Conservation (phyloP, 2,797 vertebrate genomes). For the Pteropus rufus region DNA sequence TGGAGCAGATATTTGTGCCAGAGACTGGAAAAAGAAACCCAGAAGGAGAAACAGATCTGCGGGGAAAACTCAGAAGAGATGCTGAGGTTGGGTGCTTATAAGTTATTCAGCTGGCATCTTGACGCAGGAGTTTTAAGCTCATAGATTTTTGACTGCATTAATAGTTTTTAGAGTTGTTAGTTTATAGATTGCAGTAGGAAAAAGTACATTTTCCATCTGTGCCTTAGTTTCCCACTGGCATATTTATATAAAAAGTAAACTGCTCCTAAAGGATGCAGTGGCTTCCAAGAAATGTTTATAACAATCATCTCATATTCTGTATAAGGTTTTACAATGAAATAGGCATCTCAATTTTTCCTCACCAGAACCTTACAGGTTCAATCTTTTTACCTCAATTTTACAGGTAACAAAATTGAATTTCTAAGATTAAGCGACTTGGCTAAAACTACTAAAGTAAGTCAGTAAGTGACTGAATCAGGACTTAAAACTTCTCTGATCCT, state of each 20-base stretch:
- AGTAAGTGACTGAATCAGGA: neutral
- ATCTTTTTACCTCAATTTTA: neutral
- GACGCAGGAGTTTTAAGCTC: neutral
- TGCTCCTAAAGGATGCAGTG: neutral
- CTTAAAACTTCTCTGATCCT: neutral
- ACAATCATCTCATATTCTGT: neutral
- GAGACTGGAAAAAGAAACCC: neutral
- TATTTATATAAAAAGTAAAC: constrained; percentile 21
- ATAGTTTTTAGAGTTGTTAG: neutral
- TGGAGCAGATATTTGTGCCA: neutral
- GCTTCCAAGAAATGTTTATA: neutral
- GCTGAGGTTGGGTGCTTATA: neutral
- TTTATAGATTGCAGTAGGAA: neutral
- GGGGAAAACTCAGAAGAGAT: neutral
- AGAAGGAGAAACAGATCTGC: neutral
- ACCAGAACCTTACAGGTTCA: neutral
- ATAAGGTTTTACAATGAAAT: neutral
- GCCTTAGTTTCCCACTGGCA: constrained; percentile 53
- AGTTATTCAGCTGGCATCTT: neutral
- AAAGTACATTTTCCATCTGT: constrained; percentile 50
- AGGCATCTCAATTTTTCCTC: neutral
- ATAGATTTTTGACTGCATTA: neutral
- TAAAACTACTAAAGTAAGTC: neutral
- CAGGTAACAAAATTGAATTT: neutral
- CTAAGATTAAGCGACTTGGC: neutral